Conservation (phyloP, 37 sponge, comb jelly and placozoan genomes). For the Chondrosia reniformis region DNA sequence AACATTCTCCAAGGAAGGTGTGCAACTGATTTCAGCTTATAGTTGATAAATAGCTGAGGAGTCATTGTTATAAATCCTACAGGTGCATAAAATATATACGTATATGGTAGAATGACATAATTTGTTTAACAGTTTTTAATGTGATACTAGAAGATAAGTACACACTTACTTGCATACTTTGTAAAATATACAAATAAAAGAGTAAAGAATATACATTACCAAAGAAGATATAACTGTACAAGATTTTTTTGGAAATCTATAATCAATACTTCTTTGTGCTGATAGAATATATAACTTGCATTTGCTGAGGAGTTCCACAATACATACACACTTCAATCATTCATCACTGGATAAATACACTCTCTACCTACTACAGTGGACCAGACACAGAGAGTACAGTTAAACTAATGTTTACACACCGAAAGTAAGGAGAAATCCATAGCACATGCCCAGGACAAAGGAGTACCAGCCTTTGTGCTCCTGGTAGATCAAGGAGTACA, state of each 20-base stretch:
- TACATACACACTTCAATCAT: not conserved
- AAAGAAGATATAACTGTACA: too few species aligned
- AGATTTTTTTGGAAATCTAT: too few species aligned
- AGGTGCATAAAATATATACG: too few species aligned
- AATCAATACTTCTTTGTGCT: too few species aligned
- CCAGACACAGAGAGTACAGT: not conserved
- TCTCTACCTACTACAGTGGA: not conserved
- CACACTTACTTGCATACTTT: too few species aligned
- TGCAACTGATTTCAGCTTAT: slow-evolving; percentile 98
- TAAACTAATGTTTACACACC: slow-evolving; percentile 66
- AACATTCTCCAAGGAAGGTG: slow-evolving; percentile 99
- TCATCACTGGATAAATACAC: too few species aligned
- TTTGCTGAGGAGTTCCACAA: not conserved
- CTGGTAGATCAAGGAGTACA: slow-evolving; percentile 95
- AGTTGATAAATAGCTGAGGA: slow-evolving; percentile 99
- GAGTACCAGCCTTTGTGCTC: slow-evolving; percentile 99
- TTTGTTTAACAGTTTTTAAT: too few species aligned
- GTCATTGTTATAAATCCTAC: slow-evolving; percentile 98
- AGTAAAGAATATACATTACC: too few species aligned
- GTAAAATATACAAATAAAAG: too few species aligned
- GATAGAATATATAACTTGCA: too few species aligned
- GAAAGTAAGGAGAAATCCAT: slow-evolving; percentile 97
- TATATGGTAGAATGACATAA: too few species aligned
- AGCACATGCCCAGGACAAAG: slow-evolving; percentile 82
- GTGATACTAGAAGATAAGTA: too few species aligned